These are phyloP conservation scores for Aurelia coerulea DNA, from an alignment of 30 jellyfish, hydroid and myxozoan genomes.

Conservation along the genomic window DNA sequence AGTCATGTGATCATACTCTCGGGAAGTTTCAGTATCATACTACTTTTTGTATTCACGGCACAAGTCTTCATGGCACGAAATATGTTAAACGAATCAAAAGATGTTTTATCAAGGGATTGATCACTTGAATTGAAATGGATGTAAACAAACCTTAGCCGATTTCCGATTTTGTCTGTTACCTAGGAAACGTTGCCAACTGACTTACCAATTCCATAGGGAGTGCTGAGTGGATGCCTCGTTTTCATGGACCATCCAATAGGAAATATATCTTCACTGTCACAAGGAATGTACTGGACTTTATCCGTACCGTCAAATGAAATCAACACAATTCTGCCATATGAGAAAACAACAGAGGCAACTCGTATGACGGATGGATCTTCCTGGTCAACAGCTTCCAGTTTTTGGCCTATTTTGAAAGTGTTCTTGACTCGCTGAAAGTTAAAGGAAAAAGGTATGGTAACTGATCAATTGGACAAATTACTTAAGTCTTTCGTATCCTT, in stretches of 20 bases:
- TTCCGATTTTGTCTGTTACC: no score
- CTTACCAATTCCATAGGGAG: constrained; percentile 90
- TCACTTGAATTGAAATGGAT: no score
- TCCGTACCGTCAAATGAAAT: constrained; percentile 84
- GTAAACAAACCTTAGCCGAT: no score
- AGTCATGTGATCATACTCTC: no score
- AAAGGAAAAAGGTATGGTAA: background rate
- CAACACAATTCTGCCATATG: constrained; percentile 78
- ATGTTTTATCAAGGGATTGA: no score
- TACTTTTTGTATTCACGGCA: no score
- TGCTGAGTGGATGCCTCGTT: constrained; percentile 81
- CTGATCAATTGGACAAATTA: no score
- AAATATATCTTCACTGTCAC: constrained; percentile 71
- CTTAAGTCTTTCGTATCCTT: no score
- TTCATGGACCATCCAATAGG: constrained; percentile 93
- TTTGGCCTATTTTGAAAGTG: constrained; percentile 76
- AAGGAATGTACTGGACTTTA: constrained; percentile 77
- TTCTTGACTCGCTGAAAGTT: constrained; percentile 64
- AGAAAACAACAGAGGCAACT: constrained; percentile 77
- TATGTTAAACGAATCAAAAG: no score
- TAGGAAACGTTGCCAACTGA: background rate
- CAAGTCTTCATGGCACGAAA: no score
- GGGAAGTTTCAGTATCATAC: no score
- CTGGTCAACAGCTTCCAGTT: constrained; percentile 90
- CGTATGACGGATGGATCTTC: constrained; percentile 82